A percentile compares a stretch with the other conserved stretches of the same genome.
These are phyloP conservation scores for Lasioglossum leucozonium DNA, from an alignment of 2,888 invertebrate species.

Conservation along the genomic window DNA sequence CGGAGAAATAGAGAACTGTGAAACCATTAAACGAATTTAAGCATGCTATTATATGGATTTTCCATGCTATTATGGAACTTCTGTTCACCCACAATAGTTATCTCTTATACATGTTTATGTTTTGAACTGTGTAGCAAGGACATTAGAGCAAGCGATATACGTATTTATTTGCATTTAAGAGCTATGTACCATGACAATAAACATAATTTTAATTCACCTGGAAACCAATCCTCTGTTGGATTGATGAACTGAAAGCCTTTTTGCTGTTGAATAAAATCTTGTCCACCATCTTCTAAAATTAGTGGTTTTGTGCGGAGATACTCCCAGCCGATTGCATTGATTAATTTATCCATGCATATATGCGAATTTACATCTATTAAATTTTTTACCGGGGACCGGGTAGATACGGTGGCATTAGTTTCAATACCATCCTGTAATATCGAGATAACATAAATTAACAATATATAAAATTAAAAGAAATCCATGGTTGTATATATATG, in stretches of 20 bases:
- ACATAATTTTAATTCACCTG: conserved; percentile 86
- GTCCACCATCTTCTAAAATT: conserved; percentile 90
- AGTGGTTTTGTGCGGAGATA: conserved; percentile 91
- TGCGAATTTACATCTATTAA: conserved; percentile 90
- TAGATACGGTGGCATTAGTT: conserved; percentile 92
- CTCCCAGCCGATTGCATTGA: conserved; percentile 93
- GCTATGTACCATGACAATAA: conserved; percentile 10
- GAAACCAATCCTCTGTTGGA: conserved; percentile 95
- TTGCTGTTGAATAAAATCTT: conserved; percentile 89
- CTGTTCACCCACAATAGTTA: not conserved
- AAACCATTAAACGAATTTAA: too few species aligned
- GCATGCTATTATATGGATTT: too few species aligned
- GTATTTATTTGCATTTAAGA: not conserved
- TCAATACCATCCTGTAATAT: conserved; percentile 91
- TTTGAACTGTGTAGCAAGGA: not conserved
- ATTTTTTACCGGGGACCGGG: conserved; percentile 93
- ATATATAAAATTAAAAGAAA: not conserved
- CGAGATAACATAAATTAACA: not conserved
- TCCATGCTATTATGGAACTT: too few species aligned
- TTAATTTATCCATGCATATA: conserved; percentile 89
- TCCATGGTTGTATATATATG: not conserved
- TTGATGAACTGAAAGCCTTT: conserved; percentile 94
- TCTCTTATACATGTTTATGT: not conserved
- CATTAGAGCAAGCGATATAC: not conserved
- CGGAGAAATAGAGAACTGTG: too few species aligned